Conservation (phyloP, 2,888 invertebrate genomes). For the Taphrorychus bicolor region DNA sequence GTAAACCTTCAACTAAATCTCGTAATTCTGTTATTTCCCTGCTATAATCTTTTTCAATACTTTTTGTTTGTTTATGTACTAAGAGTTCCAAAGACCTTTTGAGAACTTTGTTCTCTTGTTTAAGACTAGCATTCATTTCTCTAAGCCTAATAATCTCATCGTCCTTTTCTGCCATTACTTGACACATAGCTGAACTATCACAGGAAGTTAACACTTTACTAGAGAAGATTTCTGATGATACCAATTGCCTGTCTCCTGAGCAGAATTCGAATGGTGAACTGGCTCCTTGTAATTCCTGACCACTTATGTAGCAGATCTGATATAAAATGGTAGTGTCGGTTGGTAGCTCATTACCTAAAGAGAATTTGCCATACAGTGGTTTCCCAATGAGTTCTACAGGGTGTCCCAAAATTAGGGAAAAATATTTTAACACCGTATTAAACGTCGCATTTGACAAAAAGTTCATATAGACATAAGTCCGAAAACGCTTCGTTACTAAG, state of each 20-base stretch:
- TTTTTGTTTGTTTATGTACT: constrained; percentile 38
- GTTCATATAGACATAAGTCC: no score
- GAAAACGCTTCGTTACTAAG: no score
- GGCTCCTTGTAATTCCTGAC: constrained; percentile 55
- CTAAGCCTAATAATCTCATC: constrained; percentile 46
- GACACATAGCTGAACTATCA: constrained; percentile 7
- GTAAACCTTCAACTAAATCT: constrained; percentile 44
- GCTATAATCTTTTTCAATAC: constrained; percentile 45
- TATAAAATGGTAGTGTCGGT: constrained; percentile 51
- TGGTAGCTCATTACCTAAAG: constrained; percentile 52
- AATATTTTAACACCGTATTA: no score
- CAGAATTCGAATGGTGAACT: constrained; percentile 55
- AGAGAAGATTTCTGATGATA: background rate
- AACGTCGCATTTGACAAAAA: no score
- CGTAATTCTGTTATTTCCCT: constrained; percentile 35
- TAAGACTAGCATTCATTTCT: constrained; percentile 50
- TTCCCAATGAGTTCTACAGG: no score
- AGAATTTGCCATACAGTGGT: no score
- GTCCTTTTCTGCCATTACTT: constrained; percentile 14
- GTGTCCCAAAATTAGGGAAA: no score
- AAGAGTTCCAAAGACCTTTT: constrained; percentile 43
- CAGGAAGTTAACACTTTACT: background rate
- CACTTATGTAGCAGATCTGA: constrained; percentile 57
- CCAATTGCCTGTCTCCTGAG: constrained; percentile 6
- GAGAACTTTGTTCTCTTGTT: constrained; percentile 23